These are phyloP conservation scores for Actinia tenebrosa DNA, from an alignment of 64 coral and sea anemone genomes.

Conservation along the genomic window DNA sequence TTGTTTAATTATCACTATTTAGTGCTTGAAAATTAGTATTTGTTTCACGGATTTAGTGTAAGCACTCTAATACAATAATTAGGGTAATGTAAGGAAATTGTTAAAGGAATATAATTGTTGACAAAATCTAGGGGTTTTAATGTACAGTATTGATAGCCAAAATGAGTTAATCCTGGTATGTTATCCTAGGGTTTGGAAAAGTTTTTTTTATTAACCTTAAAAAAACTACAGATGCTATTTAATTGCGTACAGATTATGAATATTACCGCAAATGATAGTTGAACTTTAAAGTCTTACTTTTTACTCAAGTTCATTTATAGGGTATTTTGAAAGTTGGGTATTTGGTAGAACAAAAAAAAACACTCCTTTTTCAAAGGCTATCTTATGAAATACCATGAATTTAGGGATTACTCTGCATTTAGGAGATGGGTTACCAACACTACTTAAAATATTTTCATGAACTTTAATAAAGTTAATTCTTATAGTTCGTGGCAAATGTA, in stretches of 20 bases:
- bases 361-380: no score
- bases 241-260: neutral
- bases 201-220: neutral
- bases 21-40: no score
- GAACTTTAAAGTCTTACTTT: neutral
- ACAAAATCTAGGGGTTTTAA: neutral
- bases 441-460: no score
- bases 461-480: no score
- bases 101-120: neutral
- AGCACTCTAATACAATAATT: no score
- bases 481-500: no score
- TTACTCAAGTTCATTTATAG: neutral
- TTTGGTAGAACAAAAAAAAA: neutral
- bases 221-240: neutral
- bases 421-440: no score
- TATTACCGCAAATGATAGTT: neutral
- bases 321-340: neutral
- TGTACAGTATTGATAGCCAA: neutral
- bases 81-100: neutral
- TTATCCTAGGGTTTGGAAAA: neutral
- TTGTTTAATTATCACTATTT: no score
- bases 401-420: no score
- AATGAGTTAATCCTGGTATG: neutral
- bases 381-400: no score
- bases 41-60: no score